Percentiles rank a stretch among this genome's conserved stretches.
phyloP scores from a whole-genome alignment of 2,797 vertebrate species.

The Peromyscus nudipes region DNA sequence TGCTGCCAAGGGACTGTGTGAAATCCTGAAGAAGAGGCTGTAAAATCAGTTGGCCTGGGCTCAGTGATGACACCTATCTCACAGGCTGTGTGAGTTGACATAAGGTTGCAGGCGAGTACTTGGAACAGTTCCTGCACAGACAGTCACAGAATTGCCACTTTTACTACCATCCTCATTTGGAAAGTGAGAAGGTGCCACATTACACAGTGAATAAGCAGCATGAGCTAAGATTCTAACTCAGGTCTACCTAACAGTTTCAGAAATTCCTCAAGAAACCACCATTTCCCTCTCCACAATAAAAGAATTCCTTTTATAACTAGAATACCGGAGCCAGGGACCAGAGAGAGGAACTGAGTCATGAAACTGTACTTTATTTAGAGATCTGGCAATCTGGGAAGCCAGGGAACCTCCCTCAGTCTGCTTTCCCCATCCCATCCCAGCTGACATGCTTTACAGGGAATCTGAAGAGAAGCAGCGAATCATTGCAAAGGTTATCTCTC shows the following conservation, averaged over 20 bases:
- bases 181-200: neutral
- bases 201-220: neutral
- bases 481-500: neutral
- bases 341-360: neutral
- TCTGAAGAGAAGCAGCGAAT: neutral
- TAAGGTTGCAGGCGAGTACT: neutral
- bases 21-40: constrained; percentile 1
- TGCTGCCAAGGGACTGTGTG: neutral
- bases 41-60: neutral
- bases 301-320: constrained; percentile 11
- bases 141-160: neutral
- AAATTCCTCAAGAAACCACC: neutral
- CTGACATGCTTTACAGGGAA: neutral
- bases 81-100: neutral
- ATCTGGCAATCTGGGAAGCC: neutral
- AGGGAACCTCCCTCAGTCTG: neutral
- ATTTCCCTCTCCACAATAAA: neutral
- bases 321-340: neutral
- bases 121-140: neutral
- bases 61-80: neutral
- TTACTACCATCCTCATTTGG: neutral
- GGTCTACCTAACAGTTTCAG: neutral
- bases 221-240: neutral
- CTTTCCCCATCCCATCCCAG: neutral
- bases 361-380: neutral